Evolutionary conservation across 1,140 invertebrate genomes (phyloP).

Genomic region (Formica exsecta): DNA sequence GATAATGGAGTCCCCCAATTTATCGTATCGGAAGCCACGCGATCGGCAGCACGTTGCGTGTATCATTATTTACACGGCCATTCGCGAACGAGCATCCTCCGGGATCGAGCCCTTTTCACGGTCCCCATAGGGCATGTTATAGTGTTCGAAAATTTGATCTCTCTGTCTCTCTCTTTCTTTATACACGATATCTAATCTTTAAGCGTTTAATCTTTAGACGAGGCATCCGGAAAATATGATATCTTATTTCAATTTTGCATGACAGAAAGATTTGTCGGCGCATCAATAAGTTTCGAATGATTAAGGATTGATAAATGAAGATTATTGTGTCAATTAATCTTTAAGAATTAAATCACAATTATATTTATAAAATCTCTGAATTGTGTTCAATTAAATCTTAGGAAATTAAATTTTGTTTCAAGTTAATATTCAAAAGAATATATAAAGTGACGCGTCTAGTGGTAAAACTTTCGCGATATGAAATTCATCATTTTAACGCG

Average conservation of each 20-base stretch:
- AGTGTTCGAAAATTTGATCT: slow-evolving; percentile 26
- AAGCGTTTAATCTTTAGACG: slow-evolving; percentile 17
- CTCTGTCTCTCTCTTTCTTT: background rate
- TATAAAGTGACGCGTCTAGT: background rate
- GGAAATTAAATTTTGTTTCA: background rate
- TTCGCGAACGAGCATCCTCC: slow-evolving; percentile 38
- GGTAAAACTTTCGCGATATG: background rate
- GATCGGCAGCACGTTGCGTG: slow-evolving; percentile 54
- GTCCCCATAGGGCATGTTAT: background rate
- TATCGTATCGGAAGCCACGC: slow-evolving; percentile 59
- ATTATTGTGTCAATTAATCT: background rate
- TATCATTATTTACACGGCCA: slow-evolving; percentile 53
- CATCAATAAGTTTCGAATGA: background rate
- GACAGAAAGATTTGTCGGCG: background rate
- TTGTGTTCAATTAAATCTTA: background rate
- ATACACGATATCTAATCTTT: too few relatives aligned
- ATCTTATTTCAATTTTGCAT: background rate
- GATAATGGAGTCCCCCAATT: slow-evolving; percentile 66
- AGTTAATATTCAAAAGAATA: background rate
- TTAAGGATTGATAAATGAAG: background rate
- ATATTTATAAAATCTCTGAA: background rate
- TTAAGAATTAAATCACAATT: background rate
- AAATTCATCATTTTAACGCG: slow-evolving; percentile 47
- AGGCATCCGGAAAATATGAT: background rate
- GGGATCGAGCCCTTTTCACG: slow-evolving; percentile 27